Percentiles rank a stretch among this genome's conserved stretches.
These are phyloP conservation scores for Cerastis leucographa DNA, from an alignment of 2,888 invertebrate species.

Conservation along the genomic window DNA sequence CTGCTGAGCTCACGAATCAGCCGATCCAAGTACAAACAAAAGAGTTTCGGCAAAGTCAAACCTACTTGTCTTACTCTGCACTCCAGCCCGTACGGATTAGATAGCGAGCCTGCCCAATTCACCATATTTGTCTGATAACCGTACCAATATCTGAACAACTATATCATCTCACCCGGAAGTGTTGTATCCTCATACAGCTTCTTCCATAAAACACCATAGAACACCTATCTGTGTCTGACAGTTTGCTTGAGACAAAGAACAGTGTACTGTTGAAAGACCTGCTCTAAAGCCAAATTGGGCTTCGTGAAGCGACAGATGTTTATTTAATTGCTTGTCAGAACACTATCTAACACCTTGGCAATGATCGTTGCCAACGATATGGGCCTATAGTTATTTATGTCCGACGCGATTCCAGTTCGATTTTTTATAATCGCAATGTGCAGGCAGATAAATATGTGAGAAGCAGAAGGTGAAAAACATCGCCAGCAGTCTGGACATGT, in stretches of 20 bases:
- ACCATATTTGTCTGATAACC: too few species aligned
- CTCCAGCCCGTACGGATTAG: background rate
- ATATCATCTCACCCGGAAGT: background rate
- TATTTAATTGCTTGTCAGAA: too few species aligned
- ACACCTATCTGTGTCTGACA: too few species aligned
- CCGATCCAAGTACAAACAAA: background rate
- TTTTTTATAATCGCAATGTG: background rate
- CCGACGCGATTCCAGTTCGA: background rate
- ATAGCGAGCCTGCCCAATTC: background rate
- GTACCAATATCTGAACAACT: background rate
- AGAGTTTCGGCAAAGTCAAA: background rate
- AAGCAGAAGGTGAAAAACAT: constrained; percentile 1
- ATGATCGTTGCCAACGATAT: background rate
- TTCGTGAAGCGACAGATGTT: too few species aligned
- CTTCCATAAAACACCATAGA: background rate
- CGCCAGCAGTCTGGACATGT: background rate
- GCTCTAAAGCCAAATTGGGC: too few species aligned
- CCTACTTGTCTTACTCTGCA: background rate
- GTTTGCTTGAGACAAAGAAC: too few species aligned
- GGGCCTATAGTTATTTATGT: background rate
- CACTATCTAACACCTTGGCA: too few species aligned
- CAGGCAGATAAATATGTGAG: background rate
- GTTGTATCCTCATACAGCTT: background rate
- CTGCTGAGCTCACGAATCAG: background rate
- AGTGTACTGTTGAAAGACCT: too few species aligned